Percentiles rank a stretch among this genome's conserved stretches.
Evolutionary conservation across 2,888 invertebrate genomes (phyloP).

Genomic region (Antheraea yamamai): DNA sequence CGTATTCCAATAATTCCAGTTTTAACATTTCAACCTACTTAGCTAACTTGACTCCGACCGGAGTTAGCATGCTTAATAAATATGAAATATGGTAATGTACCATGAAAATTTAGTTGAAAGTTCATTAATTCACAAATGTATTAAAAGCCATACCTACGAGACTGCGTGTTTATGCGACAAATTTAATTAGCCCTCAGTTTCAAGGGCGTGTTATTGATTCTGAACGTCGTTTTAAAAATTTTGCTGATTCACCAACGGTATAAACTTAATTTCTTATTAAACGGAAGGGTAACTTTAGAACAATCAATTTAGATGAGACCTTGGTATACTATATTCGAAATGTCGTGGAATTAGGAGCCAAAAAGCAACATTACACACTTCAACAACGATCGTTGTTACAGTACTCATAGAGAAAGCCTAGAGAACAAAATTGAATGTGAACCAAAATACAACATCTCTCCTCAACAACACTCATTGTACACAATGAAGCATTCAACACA

Average conservation of each 20-base stretch:
- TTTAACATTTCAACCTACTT: neutral
- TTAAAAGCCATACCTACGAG: conserved; percentile 10
- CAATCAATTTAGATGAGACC: neutral
- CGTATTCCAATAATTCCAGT: neutral
- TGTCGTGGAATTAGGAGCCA: neutral
- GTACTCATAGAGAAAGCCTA: neutral
- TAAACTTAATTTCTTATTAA: neutral
- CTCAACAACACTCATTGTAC: neutral
- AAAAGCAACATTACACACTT: neutral
- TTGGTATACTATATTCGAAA: neutral
- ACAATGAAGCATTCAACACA: neutral
- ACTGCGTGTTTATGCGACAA: conserved; percentile 13
- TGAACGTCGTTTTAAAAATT: neutral
- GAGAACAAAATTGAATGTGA: too few species aligned
- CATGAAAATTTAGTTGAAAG: conserved; percentile 7
- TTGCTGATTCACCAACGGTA: neutral
- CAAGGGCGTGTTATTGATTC: conserved; percentile 14
- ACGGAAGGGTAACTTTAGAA: neutral
- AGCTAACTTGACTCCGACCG: neutral
- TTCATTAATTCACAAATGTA: conserved; percentile 10
- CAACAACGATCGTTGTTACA: neutral
- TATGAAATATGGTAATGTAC: neutral
- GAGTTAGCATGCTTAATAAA: conserved; percentile 1
- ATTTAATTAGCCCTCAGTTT: conserved; percentile 14
- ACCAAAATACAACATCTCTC: too few species aligned